Conservation (phyloP, 2,797 vertebrate genomes). For the Pteropus rufus region DNA sequence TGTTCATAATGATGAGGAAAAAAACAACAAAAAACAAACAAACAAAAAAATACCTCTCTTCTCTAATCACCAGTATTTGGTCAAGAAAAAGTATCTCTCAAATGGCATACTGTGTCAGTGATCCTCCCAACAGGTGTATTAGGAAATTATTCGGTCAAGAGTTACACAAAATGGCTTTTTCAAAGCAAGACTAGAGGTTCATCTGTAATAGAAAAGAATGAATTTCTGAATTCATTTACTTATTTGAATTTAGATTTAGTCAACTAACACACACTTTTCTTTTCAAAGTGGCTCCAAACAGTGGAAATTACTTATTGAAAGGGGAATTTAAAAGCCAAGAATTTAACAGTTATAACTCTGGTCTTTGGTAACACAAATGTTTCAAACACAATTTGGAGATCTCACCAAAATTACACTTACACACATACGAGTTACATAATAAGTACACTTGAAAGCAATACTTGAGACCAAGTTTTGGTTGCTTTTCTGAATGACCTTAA, state of each 20-base stretch:
- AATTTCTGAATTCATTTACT: slow-evolving; percentile 66
- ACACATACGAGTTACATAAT: background rate
- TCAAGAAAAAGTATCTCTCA: slow-evolving; percentile 67
- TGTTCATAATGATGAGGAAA: slow-evolving; percentile 85
- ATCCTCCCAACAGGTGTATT: slow-evolving; percentile 57
- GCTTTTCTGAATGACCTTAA: slow-evolving; percentile 22
- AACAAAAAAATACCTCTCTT: slow-evolving; percentile 1
- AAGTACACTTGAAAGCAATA: background rate
- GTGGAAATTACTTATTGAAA: slow-evolving; percentile 17
- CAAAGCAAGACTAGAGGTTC: slow-evolving; percentile 63
- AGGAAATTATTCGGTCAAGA: slow-evolving; percentile 67
- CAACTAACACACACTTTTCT: slow-evolving; percentile 37
- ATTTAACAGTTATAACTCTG: slow-evolving; percentile 6
- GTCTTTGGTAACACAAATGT: slow-evolving; percentile 35
- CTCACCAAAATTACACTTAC: background rate
- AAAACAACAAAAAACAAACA: background rate
- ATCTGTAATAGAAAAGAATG: slow-evolving; percentile 82
- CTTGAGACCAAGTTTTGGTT: slow-evolving; percentile 16
- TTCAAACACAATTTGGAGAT: slow-evolving; percentile 34
- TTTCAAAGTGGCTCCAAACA: slow-evolving; percentile 28
- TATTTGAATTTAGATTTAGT: background rate
- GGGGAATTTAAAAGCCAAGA: slow-evolving; percentile 29
- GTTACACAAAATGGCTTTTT: slow-evolving; percentile 68
- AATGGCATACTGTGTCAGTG: slow-evolving; percentile 49
- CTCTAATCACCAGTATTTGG: slow-evolving; percentile 54